Evolutionary conservation across 2,113 vertebrate genomes (phyloP), one percentile per base, ranked within the genome.

Genomic region (Hypomesus transpacificus): DNA sequence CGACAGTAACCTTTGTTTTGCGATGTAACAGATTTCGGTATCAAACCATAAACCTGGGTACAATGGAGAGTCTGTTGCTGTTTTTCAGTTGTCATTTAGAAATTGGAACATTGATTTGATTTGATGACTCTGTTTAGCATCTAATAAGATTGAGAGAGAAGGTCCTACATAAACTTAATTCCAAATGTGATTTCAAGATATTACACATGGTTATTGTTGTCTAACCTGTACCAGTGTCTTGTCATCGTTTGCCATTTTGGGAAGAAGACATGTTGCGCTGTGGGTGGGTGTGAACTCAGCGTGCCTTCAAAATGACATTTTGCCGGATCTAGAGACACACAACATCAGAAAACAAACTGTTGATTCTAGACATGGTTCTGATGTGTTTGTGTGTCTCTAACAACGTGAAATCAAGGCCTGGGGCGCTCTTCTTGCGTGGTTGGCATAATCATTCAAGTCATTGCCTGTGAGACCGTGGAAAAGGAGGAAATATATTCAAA

Each of bases 311-410:
- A 59, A 59, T 59, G 11, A 22, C 57, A 59, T 24, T 59, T 59
- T 14, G 2, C 22, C 13, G 57, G 57, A 59, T 21, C 20, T 21
- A 59, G 57, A 22, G 57, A 59, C 21, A 59, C 57, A 59, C 57
- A 59, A 46, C 39, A 46, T 13, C 39, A 46, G 39, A 11, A 9
- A 46, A 46, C n/a, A 46, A 59, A 58, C 57, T 13, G 20, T 59
- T 3, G 20, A 59, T 59, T 59, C 22, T 21, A 59, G 57, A 58
- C 57, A 21, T 22, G 13, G 57, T 59, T 59, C 7, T 20, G 57
- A 59, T 59, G 57, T 59, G 57, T 24, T 59, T 59, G 21, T 22
- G 57, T 24, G 20, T 59, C 57, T 59, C 57, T 59, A 59, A 59
- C 57, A 4, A 59, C 21, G 20, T 59, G 57, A 59, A 59, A 20